Evolutionary conservation across 2,113 vertebrate genomes (phyloP).

Genomic region (Atlantisia rogersi): DNA sequence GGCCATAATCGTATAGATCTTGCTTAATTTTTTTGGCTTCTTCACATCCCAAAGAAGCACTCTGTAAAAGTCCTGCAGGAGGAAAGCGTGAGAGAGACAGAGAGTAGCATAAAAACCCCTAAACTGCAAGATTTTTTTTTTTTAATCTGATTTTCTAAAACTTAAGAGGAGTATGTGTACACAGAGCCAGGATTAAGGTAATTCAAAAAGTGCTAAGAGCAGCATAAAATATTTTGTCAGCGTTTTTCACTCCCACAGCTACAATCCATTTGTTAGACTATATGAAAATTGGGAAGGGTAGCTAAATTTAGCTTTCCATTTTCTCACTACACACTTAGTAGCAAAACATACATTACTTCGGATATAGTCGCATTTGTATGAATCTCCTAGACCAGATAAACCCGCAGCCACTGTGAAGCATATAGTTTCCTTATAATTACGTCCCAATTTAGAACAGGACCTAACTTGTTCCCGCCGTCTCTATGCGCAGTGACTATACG

Average conservation of each 20-base stretch:
- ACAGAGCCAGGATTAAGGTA: not conserved
- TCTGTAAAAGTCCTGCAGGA: conserved; percentile 75
- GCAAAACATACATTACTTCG: not conserved
- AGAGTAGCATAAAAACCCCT: not conserved
- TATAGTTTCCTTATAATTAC: conserved; percentile 50
- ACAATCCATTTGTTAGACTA: not conserved
- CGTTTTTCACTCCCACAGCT: not conserved
- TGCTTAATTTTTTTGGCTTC: conserved; percentile 77
- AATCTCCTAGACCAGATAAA: conserved; percentile 31
- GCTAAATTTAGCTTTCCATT: not conserved
- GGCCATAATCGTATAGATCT: conserved; percentile 76
- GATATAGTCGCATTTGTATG: not conserved
- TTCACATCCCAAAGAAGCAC: conserved; percentile 60
- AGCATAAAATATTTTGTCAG: conserved; percentile 10
- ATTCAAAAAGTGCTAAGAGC: not conserved
- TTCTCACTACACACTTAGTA: not conserved
- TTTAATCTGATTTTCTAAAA: not conserved
- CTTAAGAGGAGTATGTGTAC: not conserved
- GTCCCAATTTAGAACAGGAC: conserved; percentile 57
- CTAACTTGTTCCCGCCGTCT: not conserved
- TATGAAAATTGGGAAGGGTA: not conserved
- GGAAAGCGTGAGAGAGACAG: conserved; percentile 10
- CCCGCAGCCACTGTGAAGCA: conserved; percentile 22
- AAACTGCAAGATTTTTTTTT: not conserved
- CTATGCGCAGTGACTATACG: not conserved